Evolutionary conservation across 1,140 invertebrate genomes (phyloP), one percentile per base, ranked within the genome.

Genomic region (Procambarus virginalis): DNA sequence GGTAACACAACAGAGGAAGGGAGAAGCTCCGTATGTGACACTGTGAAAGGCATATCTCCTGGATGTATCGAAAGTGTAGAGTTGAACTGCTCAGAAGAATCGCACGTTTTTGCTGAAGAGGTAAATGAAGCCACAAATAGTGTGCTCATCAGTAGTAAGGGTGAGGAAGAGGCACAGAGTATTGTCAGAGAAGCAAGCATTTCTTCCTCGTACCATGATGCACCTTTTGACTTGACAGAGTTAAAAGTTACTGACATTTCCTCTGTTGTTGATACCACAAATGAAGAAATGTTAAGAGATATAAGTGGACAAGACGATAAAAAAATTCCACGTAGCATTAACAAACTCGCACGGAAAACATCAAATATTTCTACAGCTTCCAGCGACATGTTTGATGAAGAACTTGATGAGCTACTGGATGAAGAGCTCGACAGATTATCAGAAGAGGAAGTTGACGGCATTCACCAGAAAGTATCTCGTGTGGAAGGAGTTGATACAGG

Each of bases 371-470:
- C 88, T 48, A 70, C 55, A 45, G 55, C 48, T 9, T 89, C 88
- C 8, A 89, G 88, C 76, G 88, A 89, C 64, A 64, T 84, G 34
- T 89, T 89, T 48, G 76, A 89, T 89, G 88, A 89, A 48, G 88
- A 89, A 79, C 58, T 89, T 12, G 88, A 89, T 79, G 88, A 84
- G 12, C 60, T 89, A 10, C 80, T 89, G 17, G 82, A 89, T 89
- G 88, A 89, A 82, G 88, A 89, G 51, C 81, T 89, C 9, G 88
- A 89, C 46, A 89, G 88, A 51, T 79, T 89, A 51, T 89, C 88
- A 78, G 88, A 89, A 48, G 88, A 89, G 22, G 88, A 89, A 68
- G 51, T 46, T 64, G 45, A 45, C 14, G 10, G 45, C 22, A 22
- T 46, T 20, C 45, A 78, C 2, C 9, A 9, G 10, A 48, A 22